Evolutionary conservation across 1,140 invertebrate species (phyloP), one percentile per base, ranked within the genome.

Genomic region (Eurosta solidaginis): DNA sequence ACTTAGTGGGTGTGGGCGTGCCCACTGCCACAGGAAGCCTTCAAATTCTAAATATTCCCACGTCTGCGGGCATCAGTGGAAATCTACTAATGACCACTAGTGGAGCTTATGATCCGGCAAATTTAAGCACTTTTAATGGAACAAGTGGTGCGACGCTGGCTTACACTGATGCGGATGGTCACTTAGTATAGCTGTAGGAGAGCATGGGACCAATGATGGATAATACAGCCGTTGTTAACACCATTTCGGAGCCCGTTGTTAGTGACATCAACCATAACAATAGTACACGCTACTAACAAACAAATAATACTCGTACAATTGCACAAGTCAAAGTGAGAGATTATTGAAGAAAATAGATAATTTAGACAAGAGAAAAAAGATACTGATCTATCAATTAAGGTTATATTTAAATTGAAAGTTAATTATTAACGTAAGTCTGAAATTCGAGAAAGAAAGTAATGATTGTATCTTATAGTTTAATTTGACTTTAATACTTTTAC

Each of bases 161-260:
- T 68, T 88, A 84, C 75, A 86, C 86, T 40, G 86, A 88, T 79
- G 86, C 86, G 9, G 86, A 88, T 63, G 86, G 86, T 12, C 86
- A 88, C 79, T 83, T 88, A 33, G 86, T 88, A 84, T 88, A 87
- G 85, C 84, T 86, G 80, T 86, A 86, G 85, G 85, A 83, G 50
- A 81, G 82, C 83, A 84, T 80, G 82, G 59, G 78, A 27, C 12
- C 27, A 68, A 29, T 33, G 59, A 40, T 42, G 59, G 33, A 22
- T 22, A 10, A 47, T 76, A 49, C 40, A 44, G 17, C 47, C 17
- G 22, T 33, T 25, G 25, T 75, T 47, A 20, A 29, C 27, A 5
- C 29, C 45, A n/a, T 36, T 75, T 47, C 27, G 73, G 45, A 12
- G 50, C n/a, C 49, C 75, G 49, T 47, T 76, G 45, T 20, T 76